phyloP scores from a whole-genome alignment of 1,140 invertebrate species.

The Araneus ventricosus region DNA sequence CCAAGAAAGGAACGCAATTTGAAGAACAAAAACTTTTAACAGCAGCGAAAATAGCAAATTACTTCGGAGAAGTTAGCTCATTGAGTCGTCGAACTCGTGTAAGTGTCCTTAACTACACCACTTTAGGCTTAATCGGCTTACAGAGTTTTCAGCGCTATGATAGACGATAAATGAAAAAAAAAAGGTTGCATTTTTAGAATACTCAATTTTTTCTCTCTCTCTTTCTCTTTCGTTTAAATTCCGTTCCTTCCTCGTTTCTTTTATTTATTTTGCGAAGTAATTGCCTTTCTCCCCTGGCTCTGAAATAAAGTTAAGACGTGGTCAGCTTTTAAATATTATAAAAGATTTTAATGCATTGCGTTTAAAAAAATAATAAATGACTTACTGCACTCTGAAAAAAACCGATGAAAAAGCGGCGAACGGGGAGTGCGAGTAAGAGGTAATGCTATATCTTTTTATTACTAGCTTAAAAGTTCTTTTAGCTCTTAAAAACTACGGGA shows the following conservation, averaged over 20 bases:
- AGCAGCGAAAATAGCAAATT: background rate
- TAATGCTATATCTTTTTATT: background rate
- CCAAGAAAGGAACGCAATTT: no score
- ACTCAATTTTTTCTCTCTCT: background rate
- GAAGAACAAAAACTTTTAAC: no score
- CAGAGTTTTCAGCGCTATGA: background rate
- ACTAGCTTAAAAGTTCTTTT: background rate
- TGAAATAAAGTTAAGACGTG: background rate
- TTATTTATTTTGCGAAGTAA: slow-evolving; percentile 1
- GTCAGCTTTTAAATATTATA: background rate
- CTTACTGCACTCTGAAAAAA: background rate
- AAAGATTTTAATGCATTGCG: background rate
- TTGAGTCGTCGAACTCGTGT: background rate
- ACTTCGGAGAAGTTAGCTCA: background rate
- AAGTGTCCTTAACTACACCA: background rate
- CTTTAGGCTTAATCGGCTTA: background rate
- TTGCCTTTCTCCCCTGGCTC: background rate
- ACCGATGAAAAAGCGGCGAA: background rate
- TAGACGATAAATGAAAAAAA: background rate
- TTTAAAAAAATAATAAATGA: slow-evolving; percentile 28
- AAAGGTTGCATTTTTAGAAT: background rate
- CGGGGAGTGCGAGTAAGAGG: background rate
- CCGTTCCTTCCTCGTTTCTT: background rate
- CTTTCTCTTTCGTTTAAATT: background rate
- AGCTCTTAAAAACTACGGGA: background rate